Evolutionary conservation across 2,888 invertebrate species (phyloP).

Genomic region (Pristionchus exspectatus): DNA sequence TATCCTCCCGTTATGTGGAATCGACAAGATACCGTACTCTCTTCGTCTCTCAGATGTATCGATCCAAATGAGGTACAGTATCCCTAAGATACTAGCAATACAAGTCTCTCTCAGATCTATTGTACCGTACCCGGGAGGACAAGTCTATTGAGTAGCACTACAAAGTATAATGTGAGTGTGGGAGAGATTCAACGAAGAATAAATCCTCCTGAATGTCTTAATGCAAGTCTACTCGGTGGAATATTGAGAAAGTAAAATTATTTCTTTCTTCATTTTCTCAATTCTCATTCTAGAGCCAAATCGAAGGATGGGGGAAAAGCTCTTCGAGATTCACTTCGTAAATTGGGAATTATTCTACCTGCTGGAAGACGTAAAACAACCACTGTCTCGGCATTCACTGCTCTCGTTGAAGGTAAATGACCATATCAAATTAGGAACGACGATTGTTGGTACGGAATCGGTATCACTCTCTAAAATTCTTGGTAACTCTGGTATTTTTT

Average conservation of each 20-base stretch:
- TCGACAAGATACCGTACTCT: slow-evolving; percentile 11
- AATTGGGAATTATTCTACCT: slow-evolving; percentile 97
- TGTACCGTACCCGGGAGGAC: slow-evolving; percentile 97
- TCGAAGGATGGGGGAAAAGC: slow-evolving; percentile 99
- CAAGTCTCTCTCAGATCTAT: slow-evolving; percentile 86
- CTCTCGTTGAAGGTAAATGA: slow-evolving; percentile 92
- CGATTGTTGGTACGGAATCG: background rate
- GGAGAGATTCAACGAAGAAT: slow-evolving; percentile 94
- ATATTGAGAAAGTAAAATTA: slow-evolving; percentile 89
- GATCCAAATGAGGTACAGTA: slow-evolving; percentile 42
- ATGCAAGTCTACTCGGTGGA: slow-evolving; percentile 97
- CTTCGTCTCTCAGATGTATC: background rate
- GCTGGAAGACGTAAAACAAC: slow-evolving; percentile 96
- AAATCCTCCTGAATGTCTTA: slow-evolving; percentile 98
- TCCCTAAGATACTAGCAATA: background rate
- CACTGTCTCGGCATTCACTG: slow-evolving; percentile 83
- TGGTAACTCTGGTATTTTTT: too few relatives aligned
- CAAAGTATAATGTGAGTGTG: slow-evolving; percentile 99
- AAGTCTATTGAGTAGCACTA: slow-evolving; percentile 96
- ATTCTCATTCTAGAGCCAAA: slow-evolving; percentile 88
- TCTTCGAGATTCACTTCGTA: slow-evolving; percentile 96
- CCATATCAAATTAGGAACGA: background rate
- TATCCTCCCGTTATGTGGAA: slow-evolving; percentile 41
- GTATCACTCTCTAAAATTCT: background rate
- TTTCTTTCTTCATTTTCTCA: background rate